These are phyloP conservation scores for Hypomecis atomaria DNA, from an alignment of 2,888 invertebrate genomes.

Conservation along the genomic window DNA sequence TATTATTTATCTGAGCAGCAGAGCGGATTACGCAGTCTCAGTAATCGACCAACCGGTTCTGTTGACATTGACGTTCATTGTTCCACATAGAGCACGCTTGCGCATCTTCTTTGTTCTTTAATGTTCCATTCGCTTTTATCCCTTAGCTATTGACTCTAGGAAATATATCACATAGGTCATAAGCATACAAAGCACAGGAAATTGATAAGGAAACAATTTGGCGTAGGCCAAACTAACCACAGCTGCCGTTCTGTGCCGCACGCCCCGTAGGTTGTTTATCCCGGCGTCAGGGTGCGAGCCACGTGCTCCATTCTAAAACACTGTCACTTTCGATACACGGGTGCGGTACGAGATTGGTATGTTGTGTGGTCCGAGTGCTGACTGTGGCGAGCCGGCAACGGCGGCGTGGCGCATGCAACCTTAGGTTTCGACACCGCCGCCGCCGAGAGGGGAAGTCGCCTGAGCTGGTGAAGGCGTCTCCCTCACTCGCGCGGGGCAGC, in stretches of 20 bases:
- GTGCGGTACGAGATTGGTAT: conserved; percentile 50
- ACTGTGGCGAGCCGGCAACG: conserved; percentile 55
- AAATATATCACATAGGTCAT: conserved; percentile 8
- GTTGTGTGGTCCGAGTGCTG: conserved; percentile 60
- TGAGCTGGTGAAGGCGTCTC: conserved; percentile 56
- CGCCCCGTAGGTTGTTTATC: conserved; percentile 42
- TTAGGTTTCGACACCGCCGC: conserved; percentile 72
- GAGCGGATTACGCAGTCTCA: conserved; percentile 41
- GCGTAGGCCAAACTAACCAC: conserved; percentile 37
- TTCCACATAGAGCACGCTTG: conserved; percentile 27
- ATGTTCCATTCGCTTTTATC: conserved; percentile 22
- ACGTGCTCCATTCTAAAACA: conserved; percentile 64
- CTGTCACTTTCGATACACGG: conserved; percentile 71
- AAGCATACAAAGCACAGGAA: conserved; percentile 17
- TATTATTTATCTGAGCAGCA: conserved; percentile 36
- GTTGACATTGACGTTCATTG: conserved; percentile 47
- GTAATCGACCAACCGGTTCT: conserved; percentile 47
- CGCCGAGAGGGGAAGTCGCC: conserved; percentile 63
- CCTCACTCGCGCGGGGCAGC: conserved; percentile 52
- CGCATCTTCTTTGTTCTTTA: conserved; percentile 39
- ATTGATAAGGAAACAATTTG: conserved; percentile 12
- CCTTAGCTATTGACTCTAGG: conserved; percentile 13
- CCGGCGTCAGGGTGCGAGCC: conserved; percentile 47
- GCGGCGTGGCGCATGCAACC: conserved; percentile 67
- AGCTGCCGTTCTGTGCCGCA: conserved; percentile 15